Evolutionary conservation across 2,113 vertebrate genomes (phyloP).

Genomic region (Astatotilapia flaviijosephi): DNA sequence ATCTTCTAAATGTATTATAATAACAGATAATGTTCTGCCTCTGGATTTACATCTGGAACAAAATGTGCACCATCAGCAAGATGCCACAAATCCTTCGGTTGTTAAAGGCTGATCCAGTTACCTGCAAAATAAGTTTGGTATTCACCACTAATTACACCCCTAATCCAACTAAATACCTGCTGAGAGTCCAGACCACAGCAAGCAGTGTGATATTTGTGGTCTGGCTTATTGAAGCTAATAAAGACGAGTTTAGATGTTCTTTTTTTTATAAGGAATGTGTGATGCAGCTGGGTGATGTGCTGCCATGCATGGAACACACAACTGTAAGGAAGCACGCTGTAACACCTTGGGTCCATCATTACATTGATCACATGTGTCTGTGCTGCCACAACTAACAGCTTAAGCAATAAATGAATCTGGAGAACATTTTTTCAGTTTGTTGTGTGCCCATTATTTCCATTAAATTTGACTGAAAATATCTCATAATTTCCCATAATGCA

Average conservation of each 20-base stretch:
- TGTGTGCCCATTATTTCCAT: fast-evolving
- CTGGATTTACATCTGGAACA: background rate
- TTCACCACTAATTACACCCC: background rate
- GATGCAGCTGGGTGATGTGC: background rate
- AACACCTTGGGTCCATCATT: background rate
- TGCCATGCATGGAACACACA: background rate
- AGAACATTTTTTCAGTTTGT: background rate
- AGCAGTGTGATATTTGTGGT: background rate
- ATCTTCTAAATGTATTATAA: background rate
- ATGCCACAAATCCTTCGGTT: background rate
- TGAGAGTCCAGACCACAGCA: background rate
- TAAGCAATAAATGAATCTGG: background rate
- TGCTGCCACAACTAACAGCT: background rate
- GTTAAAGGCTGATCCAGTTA: background rate
- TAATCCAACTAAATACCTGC: background rate
- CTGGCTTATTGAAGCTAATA: background rate
- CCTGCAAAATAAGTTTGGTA: background rate
- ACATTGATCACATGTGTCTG: background rate
- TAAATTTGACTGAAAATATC: background rate
- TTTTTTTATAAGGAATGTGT: too few species aligned
- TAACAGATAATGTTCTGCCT: background rate
- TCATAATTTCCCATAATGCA: background rate
- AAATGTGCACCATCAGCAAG: background rate
- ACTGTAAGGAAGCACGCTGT: too few species aligned
- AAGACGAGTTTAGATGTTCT: background rate